Evolutionary conservation across 1,140 invertebrate species (phyloP).

Genomic region (Pentalonia nigronervosa): DNA sequence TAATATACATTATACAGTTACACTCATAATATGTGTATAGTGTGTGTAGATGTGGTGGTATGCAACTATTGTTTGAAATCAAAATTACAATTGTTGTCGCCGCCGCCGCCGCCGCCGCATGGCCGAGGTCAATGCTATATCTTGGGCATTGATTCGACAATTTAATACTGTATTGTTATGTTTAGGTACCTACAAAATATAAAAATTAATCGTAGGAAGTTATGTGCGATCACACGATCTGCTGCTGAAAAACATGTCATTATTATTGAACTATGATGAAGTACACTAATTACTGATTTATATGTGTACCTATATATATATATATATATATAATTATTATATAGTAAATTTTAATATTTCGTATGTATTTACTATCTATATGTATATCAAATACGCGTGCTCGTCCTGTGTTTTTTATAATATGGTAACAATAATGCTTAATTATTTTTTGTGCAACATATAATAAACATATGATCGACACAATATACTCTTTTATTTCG

Average conservation of each 20-base stretch:
- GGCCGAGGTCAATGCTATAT: background rate
- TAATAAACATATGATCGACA: background rate
- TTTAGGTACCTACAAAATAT: background rate
- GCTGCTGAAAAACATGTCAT: background rate
- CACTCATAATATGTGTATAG: background rate
- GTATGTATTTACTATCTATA: background rate
- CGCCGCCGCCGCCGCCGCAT: no score
- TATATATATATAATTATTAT: no score
- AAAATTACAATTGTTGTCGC: background rate
- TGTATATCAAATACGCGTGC: background rate
- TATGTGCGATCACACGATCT: background rate
- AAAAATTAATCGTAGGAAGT: slow-evolving; percentile 16
- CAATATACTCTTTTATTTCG: background rate
- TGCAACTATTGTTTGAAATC: background rate
- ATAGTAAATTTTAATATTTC: background rate
- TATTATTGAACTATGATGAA: background rate
- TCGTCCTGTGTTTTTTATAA: background rate
- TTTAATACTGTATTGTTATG: background rate
- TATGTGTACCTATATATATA: background rate
- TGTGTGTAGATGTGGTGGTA: background rate
- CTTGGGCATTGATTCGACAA: background rate
- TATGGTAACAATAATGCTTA: background rate
- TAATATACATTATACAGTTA: background rate
- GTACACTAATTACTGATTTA: background rate
- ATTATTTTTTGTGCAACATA: background rate